Base-by-base conservation (phyloP, 2,888 invertebrate species). In the Melitaea athalia region DNA sequence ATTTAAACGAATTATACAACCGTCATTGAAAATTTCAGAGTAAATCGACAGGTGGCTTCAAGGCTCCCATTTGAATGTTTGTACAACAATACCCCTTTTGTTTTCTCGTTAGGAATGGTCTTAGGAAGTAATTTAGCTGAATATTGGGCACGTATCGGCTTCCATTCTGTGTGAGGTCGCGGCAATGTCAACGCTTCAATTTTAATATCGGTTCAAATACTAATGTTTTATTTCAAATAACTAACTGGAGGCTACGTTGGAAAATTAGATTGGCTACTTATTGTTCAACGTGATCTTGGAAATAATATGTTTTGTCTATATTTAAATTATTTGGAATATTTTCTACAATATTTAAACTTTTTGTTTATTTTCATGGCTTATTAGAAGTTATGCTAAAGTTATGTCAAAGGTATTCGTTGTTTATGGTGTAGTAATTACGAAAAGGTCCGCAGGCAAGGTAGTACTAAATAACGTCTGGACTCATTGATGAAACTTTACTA, bases 121-220 rank as follows among this genome's bases (percentile, higher is more conserved):
- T 75, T 81, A 89, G 91, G 91, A 91, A 91, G 90, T 89, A 86
- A 91, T 91, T 91, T 88, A 79, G 77, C 75, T 77, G 79, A 78
- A 84, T 87, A 89, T 89, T 87, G 84, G 81, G 77, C 91, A 91
- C 91, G 91, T 91, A 89, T 79, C 76, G 74, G 77, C 78, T 79
- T 78, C 81, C 81, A 82, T 85, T 83, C 79, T 81, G 78, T 71
- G 75, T 83, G 81, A 90, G 89, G 90, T 87, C 90, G 85, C 77
- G 52, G 78, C 86, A 87, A 88, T 89, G 88, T 72, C 64, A 67
- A 67, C 59, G 61, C 53, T 64, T 57, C 53, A 45, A 69, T 67
- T 72, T 45, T 69, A 45, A 53, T 69, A 67, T 57, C 55, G 43
- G 14, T 53, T 55, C 50, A 15, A 65, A 64, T 59, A 64, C 53